phyloP scores from a whole-genome alignment of 2,113 vertebrate species.

The Rhynchopsitta pachyrhyncha region DNA sequence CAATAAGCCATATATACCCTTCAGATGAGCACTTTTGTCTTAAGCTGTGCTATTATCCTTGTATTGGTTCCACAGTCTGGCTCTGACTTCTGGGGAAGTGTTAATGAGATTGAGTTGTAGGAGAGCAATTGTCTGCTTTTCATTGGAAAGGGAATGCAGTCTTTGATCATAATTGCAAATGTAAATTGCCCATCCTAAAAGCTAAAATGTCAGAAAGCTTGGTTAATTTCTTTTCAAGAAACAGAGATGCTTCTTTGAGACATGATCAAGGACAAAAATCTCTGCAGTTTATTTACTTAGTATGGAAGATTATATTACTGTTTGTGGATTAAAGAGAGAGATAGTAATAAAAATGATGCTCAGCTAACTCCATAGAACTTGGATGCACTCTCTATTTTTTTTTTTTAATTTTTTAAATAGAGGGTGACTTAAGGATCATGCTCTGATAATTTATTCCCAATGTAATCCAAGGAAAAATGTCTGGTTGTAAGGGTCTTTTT shows the following conservation, averaged over 20 bases:
- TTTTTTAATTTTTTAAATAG: background rate
- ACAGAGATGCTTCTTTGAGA: background rate
- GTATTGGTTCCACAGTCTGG: background rate
- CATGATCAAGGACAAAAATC: slow-evolving; percentile 16
- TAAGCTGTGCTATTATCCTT: background rate
- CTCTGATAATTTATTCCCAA: background rate
- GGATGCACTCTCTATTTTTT: background rate
- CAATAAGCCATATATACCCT: background rate
- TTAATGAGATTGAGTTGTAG: background rate
- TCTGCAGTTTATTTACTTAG: background rate
- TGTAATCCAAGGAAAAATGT: background rate
- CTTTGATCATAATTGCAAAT: slow-evolving; percentile 45
- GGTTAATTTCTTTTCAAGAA: background rate
- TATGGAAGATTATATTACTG: background rate
- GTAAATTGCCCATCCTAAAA: slow-evolving; percentile 13
- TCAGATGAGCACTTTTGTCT: background rate
- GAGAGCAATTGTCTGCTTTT: slow-evolving; percentile 13
- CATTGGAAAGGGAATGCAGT: background rate
- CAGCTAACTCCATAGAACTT: background rate
- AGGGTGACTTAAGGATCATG: background rate
- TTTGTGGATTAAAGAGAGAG: background rate
- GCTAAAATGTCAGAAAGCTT: slow-evolving; percentile 5
- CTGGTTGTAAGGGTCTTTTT: background rate
- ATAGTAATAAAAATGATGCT: background rate
- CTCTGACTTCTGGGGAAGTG: background rate